phyloP scores from a whole-genome alignment of 2,113 vertebrate genomes.

The Clarias batrachus region DNA sequence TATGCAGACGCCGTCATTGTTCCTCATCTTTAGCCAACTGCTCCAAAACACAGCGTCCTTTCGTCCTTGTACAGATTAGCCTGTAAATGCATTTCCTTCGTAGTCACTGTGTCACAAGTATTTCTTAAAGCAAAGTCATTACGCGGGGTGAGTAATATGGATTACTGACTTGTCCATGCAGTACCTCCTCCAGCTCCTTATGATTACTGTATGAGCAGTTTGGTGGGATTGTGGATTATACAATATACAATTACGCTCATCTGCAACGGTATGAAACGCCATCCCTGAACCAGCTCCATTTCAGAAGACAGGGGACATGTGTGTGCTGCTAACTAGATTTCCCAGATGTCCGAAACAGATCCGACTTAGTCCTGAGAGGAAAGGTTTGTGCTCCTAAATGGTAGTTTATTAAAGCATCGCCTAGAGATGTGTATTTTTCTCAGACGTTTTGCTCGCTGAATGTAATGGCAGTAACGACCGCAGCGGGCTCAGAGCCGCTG shows the following conservation, averaged over 20 bases:
- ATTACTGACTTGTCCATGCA: not conserved
- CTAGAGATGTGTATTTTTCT: not conserved
- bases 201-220: conserved; percentile 34
- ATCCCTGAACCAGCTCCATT: conserved; percentile 14
- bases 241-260: conserved; percentile 30
- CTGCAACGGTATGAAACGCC: conserved; percentile 24
- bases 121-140: not conserved
- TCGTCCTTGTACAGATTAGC: conserved; percentile 1
- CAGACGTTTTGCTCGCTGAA: too few species aligned
- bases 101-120: not conserved
- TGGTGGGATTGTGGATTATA: conserved; percentile 27
- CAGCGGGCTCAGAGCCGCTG: too few species aligned
- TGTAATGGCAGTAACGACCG: too few species aligned
- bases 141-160: not conserved
- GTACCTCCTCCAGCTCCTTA: not conserved
- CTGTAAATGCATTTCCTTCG: not conserved
- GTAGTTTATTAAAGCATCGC: not conserved
- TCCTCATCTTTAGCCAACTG: not conserved
- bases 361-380: not conserved
- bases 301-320: not conserved
- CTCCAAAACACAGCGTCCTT: not conserved
- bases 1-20: not conserved
- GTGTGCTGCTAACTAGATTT: conserved; percentile 6
- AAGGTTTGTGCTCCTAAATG: not conserved
- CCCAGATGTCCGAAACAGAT: not conserved